These are phyloP conservation scores for Heterodera schachtii DNA, from an alignment of 1,140 invertebrate genomes.

Conservation along the genomic window DNA sequence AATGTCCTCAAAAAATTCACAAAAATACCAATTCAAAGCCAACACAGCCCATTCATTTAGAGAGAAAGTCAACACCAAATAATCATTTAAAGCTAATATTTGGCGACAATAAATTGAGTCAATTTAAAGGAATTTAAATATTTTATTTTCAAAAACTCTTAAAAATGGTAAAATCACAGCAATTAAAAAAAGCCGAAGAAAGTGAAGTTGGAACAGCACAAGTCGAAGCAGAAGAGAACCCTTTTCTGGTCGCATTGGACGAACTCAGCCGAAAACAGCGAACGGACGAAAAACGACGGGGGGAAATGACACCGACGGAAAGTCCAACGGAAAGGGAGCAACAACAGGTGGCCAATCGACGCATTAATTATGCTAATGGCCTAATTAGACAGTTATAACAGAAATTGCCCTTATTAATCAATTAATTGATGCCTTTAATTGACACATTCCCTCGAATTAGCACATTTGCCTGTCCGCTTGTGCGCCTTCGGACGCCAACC, in stretches of 20 bases:
- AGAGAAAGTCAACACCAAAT: neutral
- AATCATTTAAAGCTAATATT: too few relatives aligned
- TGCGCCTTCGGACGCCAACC: slow-evolving; percentile 17
- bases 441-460: neutral
- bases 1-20: too few relatives aligned
- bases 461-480: slow-evolving; percentile 22
- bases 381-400: neutral
- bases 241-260: neutral
- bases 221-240: neutral
- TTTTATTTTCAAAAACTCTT: neutral
- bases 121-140: neutral
- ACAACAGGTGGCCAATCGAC: neutral
- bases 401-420: neutral
- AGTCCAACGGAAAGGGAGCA: neutral
- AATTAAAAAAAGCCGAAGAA: neutral
- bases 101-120: neutral
- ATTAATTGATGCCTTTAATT: too few relatives aligned
- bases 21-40: too few relatives aligned
- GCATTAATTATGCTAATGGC: neutral
- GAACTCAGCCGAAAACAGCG: neutral
- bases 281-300: neutral
- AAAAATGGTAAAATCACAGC: neutral
- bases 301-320: neutral
- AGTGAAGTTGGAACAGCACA: neutral
- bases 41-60: too few relatives aligned